A percentile compares a stretch with the other conserved stretches of the same genome.
phyloP scores from a whole-genome alignment of 2,888 invertebrate species.

The Aethes cnicana region DNA sequence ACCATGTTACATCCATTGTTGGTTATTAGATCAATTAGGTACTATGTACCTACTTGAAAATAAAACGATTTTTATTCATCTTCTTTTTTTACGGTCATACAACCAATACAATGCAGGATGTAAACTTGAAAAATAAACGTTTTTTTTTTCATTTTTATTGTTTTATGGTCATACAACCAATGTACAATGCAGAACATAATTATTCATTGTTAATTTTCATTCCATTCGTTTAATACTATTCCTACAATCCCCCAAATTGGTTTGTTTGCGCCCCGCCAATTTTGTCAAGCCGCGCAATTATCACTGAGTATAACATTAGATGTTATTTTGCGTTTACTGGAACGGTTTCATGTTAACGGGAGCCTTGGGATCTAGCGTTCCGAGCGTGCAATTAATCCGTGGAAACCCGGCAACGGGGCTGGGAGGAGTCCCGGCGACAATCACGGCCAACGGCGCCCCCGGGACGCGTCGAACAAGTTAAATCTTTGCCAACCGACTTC shows the following conservation, averaged over 20 bases:
- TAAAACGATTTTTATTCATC: too few species aligned
- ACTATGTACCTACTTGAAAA: too few species aligned
- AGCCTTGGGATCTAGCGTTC: slow-evolving; percentile 69
- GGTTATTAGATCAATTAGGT: too few species aligned
- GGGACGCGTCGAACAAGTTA: slow-evolving; percentile 73
- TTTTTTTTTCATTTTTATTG: too few species aligned
- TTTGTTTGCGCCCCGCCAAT: slow-evolving; percentile 33
- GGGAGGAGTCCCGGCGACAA: slow-evolving; percentile 70
- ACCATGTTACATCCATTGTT: too few species aligned
- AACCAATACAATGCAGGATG: too few species aligned
- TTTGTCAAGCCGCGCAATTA: slow-evolving; percentile 51
- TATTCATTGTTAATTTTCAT: neutral
- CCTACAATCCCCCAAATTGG: slow-evolving; percentile 15
- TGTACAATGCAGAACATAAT: too few species aligned
- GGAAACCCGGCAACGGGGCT: slow-evolving; percentile 38
- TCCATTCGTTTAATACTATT: neutral
- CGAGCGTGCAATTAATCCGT: slow-evolving; percentile 74
- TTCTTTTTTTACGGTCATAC: too few species aligned
- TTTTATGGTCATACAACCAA: too few species aligned
- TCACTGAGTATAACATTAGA: slow-evolving; percentile 68
- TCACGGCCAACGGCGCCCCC: slow-evolving; percentile 70
- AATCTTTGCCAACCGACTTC: slow-evolving; percentile 72
- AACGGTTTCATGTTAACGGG: slow-evolving; percentile 67
- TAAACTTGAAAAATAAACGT: too few species aligned
- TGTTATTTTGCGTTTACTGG: slow-evolving; percentile 72